These are phyloP conservation scores for Lycopodina hypogea DNA, from an alignment of 37 sponge, comb jelly and placozoan genomes.

Conservation along the genomic window DNA sequence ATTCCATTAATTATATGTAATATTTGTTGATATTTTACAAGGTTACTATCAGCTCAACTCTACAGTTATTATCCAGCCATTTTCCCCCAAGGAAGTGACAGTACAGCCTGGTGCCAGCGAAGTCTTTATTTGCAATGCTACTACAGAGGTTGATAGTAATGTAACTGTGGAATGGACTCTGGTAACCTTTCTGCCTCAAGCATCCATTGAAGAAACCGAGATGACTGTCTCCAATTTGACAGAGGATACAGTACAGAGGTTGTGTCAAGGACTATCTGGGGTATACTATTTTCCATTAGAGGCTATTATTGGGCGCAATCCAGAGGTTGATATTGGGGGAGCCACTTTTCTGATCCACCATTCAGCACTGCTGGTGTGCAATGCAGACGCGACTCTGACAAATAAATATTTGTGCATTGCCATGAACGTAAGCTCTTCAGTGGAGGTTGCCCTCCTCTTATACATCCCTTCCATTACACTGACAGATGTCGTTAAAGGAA, in stretches of 20 bases:
- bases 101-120: neutral
- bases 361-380: slow-evolving; percentile 6
- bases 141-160: neutral
- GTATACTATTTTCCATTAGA: neutral
- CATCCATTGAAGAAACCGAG: neutral
- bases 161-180: neutral
- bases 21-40: neutral
- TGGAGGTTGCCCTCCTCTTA: neutral
- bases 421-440: neutral
- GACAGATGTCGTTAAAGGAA: neutral
- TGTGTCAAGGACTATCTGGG: neutral
- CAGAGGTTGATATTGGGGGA: neutral
- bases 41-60: neutral
- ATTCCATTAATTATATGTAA: too few species aligned
- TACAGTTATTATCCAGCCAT: neutral
- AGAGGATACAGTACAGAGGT: neutral
- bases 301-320: neutral
- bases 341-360: neutral
- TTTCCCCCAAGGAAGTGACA: neutral
- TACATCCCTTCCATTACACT: neutral
- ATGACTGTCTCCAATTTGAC: neutral
- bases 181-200: neutral
- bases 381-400: neutral
- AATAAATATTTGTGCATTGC: neutral
- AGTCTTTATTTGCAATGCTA: slow-evolving; percentile 10